These are phyloP conservation scores for Monarcha castaneiventris DNA, from an alignment of 2,113 vertebrate species.

Conservation along the genomic window DNA sequence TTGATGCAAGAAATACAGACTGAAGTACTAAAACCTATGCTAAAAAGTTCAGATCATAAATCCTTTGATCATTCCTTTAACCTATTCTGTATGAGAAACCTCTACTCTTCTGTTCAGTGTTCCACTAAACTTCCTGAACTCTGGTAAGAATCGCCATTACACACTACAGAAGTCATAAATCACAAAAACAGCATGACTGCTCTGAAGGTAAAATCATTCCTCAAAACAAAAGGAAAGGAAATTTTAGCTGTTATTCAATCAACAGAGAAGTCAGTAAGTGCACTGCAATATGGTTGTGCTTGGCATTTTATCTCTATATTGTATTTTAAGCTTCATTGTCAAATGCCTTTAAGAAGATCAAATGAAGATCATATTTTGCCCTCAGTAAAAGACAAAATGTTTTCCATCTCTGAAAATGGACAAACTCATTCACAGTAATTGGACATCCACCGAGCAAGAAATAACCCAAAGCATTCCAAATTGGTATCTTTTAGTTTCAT, in stretches of 20 bases:
- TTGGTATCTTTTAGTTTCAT: neutral
- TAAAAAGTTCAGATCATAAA: neutral
- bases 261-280: neutral
- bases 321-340: neutral
- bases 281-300: neutral
- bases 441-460: neutral
- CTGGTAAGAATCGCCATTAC: neutral
- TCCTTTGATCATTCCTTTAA: neutral
- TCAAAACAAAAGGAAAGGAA: neutral
- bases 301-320: neutral
- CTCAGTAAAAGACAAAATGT: neutral
- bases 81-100: neutral
- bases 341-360: neutral
- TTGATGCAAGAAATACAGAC: neutral
- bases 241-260: conserved; percentile 4
- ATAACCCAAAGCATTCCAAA: neutral
- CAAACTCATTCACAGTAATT: neutral
- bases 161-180: neutral
- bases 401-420: neutral
- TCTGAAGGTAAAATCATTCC: neutral
- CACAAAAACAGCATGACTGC: neutral
- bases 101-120: neutral
- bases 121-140: neutral
- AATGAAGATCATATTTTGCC: neutral
- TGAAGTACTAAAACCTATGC: neutral